phyloP scores from a whole-genome alignment of 2,797 vertebrate genomes.

The Falco peregrinus region DNA sequence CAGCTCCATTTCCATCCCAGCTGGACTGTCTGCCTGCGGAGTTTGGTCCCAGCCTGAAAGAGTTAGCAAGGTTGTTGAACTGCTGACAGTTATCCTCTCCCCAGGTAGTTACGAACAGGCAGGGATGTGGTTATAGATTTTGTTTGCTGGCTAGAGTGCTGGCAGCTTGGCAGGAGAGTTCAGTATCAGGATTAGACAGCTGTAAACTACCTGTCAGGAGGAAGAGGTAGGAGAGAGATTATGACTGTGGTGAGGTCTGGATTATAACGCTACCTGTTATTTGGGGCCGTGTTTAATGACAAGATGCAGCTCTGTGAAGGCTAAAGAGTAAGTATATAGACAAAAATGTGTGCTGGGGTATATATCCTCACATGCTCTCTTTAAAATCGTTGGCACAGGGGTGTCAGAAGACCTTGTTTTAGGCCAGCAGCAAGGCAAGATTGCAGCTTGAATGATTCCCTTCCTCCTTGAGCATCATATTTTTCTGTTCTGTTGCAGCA shows the following conservation, averaged over 20 bases:
- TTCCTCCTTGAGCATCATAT: neutral
- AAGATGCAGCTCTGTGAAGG: neutral
- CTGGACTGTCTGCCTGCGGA: neutral
- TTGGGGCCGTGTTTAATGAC: neutral
- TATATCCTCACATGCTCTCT: neutral
- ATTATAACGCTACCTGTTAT: constrained; percentile 14
- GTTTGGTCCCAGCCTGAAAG: neutral
- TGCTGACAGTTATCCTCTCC: neutral
- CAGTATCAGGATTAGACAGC: neutral
- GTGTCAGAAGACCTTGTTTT: neutral
- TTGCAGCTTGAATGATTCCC: neutral
- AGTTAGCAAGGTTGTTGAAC: neutral
- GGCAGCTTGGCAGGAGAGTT: constrained; percentile 7
- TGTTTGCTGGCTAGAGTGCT: neutral
- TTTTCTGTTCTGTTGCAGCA: constrained; percentile 7
- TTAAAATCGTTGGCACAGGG: neutral
- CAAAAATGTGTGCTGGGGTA: neutral
- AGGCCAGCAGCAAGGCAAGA: neutral
- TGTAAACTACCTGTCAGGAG: constrained; percentile 20
- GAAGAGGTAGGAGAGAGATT: neutral
- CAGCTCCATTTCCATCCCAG: neutral
- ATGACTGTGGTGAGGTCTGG: neutral
- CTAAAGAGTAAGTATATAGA: neutral
- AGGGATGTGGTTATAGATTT: neutral
- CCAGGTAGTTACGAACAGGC: neutral